phyloP scores from a whole-genome alignment of 2,113 vertebrate species.

The Colinus virginianus region DNA sequence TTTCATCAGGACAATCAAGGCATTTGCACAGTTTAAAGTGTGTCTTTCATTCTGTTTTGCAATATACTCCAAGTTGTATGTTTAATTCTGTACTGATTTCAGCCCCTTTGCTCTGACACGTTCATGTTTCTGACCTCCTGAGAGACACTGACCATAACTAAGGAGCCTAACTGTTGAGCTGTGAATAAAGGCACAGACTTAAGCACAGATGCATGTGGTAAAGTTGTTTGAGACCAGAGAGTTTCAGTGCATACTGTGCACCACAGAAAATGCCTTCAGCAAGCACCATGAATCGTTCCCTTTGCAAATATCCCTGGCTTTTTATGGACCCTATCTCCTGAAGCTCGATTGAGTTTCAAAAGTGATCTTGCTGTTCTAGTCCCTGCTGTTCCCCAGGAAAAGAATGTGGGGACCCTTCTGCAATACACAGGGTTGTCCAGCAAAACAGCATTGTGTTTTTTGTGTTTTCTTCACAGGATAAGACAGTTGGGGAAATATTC shows the following conservation, averaged over 20 bases:
- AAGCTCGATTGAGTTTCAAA: not conserved
- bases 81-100: not conserved
- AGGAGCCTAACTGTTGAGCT: not conserved
- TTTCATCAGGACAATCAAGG: not conserved
- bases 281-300: not conserved
- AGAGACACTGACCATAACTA: not conserved
- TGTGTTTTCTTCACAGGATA: not conserved
- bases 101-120: not conserved
- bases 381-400: not conserved
- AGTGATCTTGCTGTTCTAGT: not conserved
- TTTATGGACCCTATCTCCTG: not conserved
- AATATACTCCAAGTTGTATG: not conserved
- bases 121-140: not conserved
- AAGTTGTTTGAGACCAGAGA: not conserved
- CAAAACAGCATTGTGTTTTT: not conserved
- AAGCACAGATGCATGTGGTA: not conserved
- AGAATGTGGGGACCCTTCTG: rapidly evolving
- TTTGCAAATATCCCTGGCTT: not conserved
- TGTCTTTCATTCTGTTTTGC: not conserved
- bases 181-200: not conserved
- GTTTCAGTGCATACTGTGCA: not conserved
- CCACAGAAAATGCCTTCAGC: not conserved
- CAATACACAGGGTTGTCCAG: not conserved
- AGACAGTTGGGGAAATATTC: not conserved
- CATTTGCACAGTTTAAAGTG: not conserved